phyloP scores from a whole-genome alignment of 2,888 invertebrate species.

The Tachina fera region DNA sequence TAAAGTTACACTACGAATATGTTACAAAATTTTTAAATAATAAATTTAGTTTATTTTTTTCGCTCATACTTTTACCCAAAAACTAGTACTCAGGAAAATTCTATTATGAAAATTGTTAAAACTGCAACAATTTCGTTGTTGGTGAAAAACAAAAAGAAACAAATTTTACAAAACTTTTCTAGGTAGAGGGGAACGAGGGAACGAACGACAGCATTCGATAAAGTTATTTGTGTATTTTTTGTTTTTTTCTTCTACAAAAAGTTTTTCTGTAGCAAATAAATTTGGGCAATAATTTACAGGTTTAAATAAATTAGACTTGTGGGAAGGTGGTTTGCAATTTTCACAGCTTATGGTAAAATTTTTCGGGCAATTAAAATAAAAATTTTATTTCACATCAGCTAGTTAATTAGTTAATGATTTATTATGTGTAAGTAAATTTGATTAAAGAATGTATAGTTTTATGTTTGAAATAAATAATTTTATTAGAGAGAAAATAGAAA shows the following conservation, averaged over 20 bases:
- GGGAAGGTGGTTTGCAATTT: conserved; percentile 10
- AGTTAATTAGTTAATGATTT: conserved; percentile 4
- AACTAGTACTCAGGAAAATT: conserved; percentile 26
- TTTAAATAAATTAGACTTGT: conserved; percentile 27
- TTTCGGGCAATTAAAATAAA: neutral
- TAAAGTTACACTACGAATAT: conserved; percentile 15
- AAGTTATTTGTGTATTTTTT: neutral
- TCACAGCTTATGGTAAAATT: conserved; percentile 1
- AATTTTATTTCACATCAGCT: neutral
- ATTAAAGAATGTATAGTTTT: neutral
- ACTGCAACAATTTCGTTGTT: neutral
- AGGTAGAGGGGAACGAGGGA: neutral
- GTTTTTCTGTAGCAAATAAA: conserved; percentile 6
- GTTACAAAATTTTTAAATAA: conserved; percentile 2
- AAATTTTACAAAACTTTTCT: conserved; percentile 16
- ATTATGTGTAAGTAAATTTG: neutral
- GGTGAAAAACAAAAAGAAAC: neutral
- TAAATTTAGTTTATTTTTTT: neutral
- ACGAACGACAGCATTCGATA: neutral
- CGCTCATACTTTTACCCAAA: neutral
- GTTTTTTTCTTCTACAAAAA: neutral
- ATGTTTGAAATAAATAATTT: no score
- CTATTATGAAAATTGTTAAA: conserved; percentile 32
- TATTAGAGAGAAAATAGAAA: no score
- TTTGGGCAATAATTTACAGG: conserved; percentile 28